Percentiles rank a stretch among this genome's conserved stretches.
Conservation (phyloP, 1,140 invertebrate species). For the Drosophila murphyi region DNA sequence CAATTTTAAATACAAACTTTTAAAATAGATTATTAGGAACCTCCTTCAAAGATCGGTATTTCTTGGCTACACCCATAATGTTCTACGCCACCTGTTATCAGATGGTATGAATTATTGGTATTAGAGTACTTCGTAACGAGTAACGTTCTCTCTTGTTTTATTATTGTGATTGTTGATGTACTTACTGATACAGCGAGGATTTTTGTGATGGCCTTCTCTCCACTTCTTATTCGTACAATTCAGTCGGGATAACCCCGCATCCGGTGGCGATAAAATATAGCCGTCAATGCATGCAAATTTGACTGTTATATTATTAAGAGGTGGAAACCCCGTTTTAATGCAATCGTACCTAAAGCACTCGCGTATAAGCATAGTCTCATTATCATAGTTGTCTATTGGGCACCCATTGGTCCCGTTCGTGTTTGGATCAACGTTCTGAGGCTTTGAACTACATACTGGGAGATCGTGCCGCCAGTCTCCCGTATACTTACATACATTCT, state of each 20-base stretch:
- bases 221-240: background rate
- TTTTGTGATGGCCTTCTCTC: background rate
- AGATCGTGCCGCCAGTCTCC: constrained; percentile 5
- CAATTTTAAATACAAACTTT: no score
- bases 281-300: constrained; percentile 9
- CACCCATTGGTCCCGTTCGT: constrained; percentile 40
- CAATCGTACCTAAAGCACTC: background rate
- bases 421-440: background rate
- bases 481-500: constrained; percentile 26
- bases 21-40: no score
- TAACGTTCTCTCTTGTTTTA: no score
- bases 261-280: no score
- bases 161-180: no score
- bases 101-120: no score
- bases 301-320: background rate
- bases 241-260: no score
- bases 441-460: background rate
- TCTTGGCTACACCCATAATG: no score
- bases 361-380: background rate
- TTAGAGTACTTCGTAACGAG: no score
- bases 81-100: no score
- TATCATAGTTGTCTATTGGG: constrained; percentile 17
- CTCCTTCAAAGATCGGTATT: no score
- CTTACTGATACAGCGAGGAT: no score
- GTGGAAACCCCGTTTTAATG: background rate